Percentiles rank a stretch among this genome's conserved stretches.
Evolutionary conservation across 2,113 vertebrate genomes (phyloP).

Genomic region (Morone saxatilis): DNA sequence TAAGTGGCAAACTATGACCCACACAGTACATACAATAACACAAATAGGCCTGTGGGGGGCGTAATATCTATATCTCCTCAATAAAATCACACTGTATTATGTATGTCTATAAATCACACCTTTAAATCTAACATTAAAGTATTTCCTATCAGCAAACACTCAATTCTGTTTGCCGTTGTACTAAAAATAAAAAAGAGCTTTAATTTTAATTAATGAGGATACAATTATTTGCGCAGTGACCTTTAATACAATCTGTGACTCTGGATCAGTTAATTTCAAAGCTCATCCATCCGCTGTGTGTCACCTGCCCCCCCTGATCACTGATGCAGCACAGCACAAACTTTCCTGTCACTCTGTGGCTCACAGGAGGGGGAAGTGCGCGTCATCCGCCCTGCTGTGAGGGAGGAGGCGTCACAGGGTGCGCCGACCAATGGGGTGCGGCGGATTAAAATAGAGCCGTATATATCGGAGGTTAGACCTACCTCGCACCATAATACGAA

Average conservation of each 20-base stretch:
- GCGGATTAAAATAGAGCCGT: constrained; percentile 84
- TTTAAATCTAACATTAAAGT: background rate
- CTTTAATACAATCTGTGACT: background rate
- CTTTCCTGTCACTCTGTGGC: constrained; percentile 2
- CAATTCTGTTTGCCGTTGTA: no score
- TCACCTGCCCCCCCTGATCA: constrained; percentile 2
- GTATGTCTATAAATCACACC: background rate
- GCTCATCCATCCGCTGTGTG: background rate
- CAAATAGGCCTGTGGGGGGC: background rate
- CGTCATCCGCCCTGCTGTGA: constrained; percentile 25
- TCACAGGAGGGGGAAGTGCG: constrained; percentile 12
- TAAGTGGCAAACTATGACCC: background rate
- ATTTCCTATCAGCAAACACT: background rate
- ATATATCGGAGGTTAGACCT: constrained; percentile 75
- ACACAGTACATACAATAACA: background rate
- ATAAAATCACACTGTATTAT: no score
- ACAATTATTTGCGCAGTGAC: background rate
- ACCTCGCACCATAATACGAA: constrained; percentile 36
- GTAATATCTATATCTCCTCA: no score
- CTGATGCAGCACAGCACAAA: constrained; percentile 24
- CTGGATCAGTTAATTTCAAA: background rate
- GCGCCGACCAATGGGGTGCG: constrained; percentile 72
- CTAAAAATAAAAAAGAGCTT: background rate
- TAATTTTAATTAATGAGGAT: background rate
- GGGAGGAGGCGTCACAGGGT: constrained; percentile 61